Evolutionary conservation across 2,888 invertebrate species (phyloP), one percentile per base, ranked within the genome.

Genomic region (Drosophila paracracens): DNA sequence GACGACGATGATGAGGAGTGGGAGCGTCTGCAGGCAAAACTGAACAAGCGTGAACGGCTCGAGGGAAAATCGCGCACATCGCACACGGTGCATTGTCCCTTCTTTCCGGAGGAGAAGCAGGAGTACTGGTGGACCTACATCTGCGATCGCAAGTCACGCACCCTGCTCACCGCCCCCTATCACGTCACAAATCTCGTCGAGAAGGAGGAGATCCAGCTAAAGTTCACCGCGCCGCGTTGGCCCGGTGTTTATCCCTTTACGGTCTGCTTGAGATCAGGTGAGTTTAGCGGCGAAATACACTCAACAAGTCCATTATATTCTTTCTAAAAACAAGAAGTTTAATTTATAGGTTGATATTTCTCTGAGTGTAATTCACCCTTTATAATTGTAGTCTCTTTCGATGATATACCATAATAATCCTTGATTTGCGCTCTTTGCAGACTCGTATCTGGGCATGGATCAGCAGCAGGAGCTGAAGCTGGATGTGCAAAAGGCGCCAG

Each of bases 81-180:
- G 18, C 99, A 99, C 92, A 95, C 96, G n/a, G 99, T 99, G 33
- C 99, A 99, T 93, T 97, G 98, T 94, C 99, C 99, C 0, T 96
- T 96, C 93, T 99, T 97, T 93, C 98, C 99, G 6, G 96, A 96
- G 94, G 97, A 97, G 81, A 98, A 99, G 93, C 99, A 99, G 93
- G 99, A 99, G 94, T 99, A 97, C 94, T 99, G 99, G 99, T 99
- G 99, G 99, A 96, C 99, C 79, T 99, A 99, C 93, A 97, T 99
- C 85, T 97, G 97, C 94, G 99, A 99, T 94, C 96, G 98, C 88
- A 99, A 98, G 94, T 97, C 97, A 81, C 96, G 96, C 92, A 96
- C 97, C 74, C 94, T 99, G 85, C 95, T 99, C 81, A 98, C 99
- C 58, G 96, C 98, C 82, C 99, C 99, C 50, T 97, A 97, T 92